Percentiles rank a stretch among this genome's conserved stretches.
phyloP scores from a whole-genome alignment of 2,113 vertebrate genomes.

The Rana temporaria region DNA sequence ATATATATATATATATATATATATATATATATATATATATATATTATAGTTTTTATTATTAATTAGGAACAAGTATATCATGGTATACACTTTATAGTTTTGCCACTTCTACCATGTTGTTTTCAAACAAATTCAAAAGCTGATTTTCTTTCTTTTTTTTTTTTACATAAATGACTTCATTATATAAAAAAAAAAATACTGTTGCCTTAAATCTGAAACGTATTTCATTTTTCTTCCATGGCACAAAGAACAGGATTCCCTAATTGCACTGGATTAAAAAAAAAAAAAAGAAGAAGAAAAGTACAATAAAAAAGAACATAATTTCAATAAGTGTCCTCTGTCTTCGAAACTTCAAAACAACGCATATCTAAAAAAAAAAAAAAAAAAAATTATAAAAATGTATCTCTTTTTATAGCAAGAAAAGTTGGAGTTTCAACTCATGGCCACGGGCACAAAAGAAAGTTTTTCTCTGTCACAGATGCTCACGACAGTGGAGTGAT shows the following conservation, averaged over 20 bases:
- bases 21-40: no score
- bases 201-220: no score
- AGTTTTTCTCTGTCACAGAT: constrained; percentile 87
- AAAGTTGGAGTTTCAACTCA: constrained; percentile 68
- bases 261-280: no score
- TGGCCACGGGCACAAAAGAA: constrained; percentile 79
- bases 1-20: no score
- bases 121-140: no score
- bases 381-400: not conserved
- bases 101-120: no score
- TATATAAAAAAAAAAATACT: no score
- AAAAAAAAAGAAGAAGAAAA: not conserved
- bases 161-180: no score
- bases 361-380: not conserved
- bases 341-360: not conserved
- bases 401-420: constrained; percentile 57
- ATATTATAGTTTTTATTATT: no score
- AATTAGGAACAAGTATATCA: no score
- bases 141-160: no score
- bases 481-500: constrained; percentile 87
- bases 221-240: not conserved
- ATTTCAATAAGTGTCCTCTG: not conserved
- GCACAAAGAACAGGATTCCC: not conserved
- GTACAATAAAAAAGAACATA: not conserved
- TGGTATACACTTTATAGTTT: no score